Conservation (phyloP, 2,113 vertebrate genomes). For the Caracal caracal region DNA sequence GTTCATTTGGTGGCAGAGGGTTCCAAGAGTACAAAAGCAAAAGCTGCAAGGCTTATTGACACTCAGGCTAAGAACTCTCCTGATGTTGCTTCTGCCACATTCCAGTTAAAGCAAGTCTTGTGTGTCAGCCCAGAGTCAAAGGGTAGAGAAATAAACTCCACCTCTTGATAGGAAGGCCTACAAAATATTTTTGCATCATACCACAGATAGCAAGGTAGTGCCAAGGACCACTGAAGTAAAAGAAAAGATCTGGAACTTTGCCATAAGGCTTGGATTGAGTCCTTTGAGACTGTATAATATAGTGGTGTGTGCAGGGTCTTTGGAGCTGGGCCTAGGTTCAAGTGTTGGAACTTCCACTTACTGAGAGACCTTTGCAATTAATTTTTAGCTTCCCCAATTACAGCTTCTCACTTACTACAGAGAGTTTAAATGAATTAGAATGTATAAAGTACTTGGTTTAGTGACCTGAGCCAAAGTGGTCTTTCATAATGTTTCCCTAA, state of each 20-base stretch:
- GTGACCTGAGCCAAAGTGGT: not conserved
- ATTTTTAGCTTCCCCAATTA: not conserved
- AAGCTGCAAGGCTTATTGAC: not conserved
- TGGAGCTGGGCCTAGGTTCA: not conserved
- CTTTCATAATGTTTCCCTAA: not conserved
- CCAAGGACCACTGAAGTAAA: not conserved
- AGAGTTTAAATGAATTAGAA: not conserved
- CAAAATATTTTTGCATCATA: not conserved
- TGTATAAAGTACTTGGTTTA: not conserved
- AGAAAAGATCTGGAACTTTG: not conserved
- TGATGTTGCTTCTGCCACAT: not conserved
- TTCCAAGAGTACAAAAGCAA: not conserved
- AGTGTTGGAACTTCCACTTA: not conserved
- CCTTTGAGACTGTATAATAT: not conserved
- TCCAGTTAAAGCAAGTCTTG: not conserved
- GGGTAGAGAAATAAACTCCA: not conserved
- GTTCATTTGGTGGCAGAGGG: not conserved
- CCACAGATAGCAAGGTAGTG: not conserved
- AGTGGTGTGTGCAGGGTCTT: not conserved
- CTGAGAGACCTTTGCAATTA: not conserved
- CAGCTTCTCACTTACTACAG: not conserved
- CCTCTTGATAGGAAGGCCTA: not conserved
- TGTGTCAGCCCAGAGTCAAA: not conserved
- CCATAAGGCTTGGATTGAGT: not conserved
- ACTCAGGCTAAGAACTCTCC: not conserved